phyloP scores from a whole-genome alignment of 2,113 vertebrate genomes.

The Sander lucioperca region DNA sequence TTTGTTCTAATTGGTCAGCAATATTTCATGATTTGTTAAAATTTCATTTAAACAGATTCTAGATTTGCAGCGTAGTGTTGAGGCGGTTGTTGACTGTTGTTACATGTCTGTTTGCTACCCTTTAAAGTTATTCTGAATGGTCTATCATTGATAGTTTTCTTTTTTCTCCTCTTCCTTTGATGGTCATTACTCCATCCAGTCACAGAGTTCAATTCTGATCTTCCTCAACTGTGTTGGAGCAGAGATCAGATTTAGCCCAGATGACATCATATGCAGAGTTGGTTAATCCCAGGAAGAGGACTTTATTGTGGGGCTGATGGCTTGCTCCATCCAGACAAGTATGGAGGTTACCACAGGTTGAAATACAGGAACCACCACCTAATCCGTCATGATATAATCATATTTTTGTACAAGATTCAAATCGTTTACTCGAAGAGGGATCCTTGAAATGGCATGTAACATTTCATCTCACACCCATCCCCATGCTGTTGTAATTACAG shows the following conservation, averaged over 20 bases:
- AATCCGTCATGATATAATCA: constrained; percentile 72
- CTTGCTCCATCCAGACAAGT: constrained; percentile 36
- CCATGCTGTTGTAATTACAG: constrained; percentile 31
- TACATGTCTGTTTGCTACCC: not conserved
- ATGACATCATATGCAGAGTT: constrained; percentile 71
- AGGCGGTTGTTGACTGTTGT: not conserved
- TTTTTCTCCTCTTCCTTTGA: not conserved
- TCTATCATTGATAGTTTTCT: constrained; percentile 17
- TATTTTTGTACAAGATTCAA: constrained; percentile 57
- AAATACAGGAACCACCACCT: constrained; percentile 55
- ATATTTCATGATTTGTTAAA: not conserved
- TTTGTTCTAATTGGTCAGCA: not conserved
- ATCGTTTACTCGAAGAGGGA: constrained; percentile 46
- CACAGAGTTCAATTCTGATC: constrained; percentile 38
- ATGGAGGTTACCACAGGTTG: constrained; percentile 35
- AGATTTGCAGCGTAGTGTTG: not conserved
- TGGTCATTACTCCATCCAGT: constrained; percentile 19
- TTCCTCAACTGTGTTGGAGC: constrained; percentile 54
- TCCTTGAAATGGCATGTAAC: constrained; percentile 57
- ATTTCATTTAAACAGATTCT: not conserved
- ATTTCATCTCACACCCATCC: constrained; percentile 35
- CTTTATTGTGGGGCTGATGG: constrained; percentile 45
- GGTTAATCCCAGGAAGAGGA: constrained; percentile 75
- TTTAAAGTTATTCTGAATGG: constrained; percentile 2
- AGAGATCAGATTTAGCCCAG: constrained; percentile 67